Evolutionary conservation across 1,140 invertebrate genomes (phyloP).

Genomic region (Samia ricini): DNA sequence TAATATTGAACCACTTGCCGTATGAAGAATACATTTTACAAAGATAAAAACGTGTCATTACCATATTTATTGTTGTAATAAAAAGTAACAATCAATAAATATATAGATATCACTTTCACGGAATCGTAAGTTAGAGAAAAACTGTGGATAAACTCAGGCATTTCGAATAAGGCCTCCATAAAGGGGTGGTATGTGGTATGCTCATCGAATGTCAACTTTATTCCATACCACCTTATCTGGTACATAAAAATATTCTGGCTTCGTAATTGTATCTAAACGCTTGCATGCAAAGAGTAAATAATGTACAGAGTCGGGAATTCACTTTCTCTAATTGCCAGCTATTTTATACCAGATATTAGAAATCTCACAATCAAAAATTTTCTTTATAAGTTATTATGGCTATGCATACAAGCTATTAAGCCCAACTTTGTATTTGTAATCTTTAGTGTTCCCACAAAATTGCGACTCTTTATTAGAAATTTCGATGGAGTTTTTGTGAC

Average conservation of each 20-base stretch:
- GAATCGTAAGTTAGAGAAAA: background rate
- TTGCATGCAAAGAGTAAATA: background rate
- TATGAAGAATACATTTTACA: background rate
- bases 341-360: no score
- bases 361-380: no score
- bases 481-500: no score
- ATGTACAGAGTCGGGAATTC: no score
- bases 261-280: background rate
- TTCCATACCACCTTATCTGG: background rate
- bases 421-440: no score
- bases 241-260: background rate
- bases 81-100: background rate
- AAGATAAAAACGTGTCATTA: background rate
- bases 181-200: background rate
- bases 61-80: background rate
- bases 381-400: no score
- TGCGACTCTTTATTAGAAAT: no score
- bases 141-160: background rate
- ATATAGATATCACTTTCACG: conserved; percentile 12
- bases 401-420: no score
- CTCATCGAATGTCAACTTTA: conserved; percentile 4
- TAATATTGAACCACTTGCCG: background rate
- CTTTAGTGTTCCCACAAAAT: no score
- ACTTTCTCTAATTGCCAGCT: no score
- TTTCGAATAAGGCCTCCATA: background rate